Base-by-base conservation (phyloP, 2,888 invertebrate species). In the Pimpla rufipes region DNA sequence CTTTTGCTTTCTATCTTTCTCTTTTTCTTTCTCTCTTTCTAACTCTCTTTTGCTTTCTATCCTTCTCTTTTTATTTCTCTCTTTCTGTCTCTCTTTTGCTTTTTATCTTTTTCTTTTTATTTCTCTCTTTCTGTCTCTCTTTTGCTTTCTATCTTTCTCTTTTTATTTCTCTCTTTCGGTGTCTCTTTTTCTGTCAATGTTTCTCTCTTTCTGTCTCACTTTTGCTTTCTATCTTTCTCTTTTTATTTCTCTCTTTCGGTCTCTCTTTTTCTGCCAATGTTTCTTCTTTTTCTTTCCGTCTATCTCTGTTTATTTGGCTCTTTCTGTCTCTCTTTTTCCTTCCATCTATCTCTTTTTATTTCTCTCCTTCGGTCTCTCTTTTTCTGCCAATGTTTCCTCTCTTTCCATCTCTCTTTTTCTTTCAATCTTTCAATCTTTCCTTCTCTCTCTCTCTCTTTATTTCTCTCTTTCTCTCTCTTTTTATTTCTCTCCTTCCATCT, bases 71-170 rank as follows among this genome's bases (percentile, higher is more conserved):
- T 57, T 23, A 16, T 16, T 13, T 47, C 42, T 35, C 55, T 21
- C 21, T 16, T 21, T 2, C 21, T 2, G 21, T 81, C 81, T 5
- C 45, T n/a, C n/a, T n/a, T n/a, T n/a, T n/a, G n/a, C n/a, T 79
- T 75, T 59, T 79, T 79, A 70, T 45, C 37, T 70, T 75, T 74
- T 79, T 78, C 52, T 83, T 21, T 59, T 70, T 23, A 29, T 21
- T 13, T 16, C 23, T 8, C 10, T 57, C 52, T 73, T 62, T 40
- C 64, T 16, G 37, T n/a, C n/a, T n/a, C n/a, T n/a, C n/a, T 75
- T n/a, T n/a, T n/a, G n/a, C 47, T 64, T 37, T 59, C 66, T 55
- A 59, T 52, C 64, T 74, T 57, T 59, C 64, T 29, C 59, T 75
- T 50, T 40, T 57, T 23, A 16, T 16, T 13, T 47, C 42, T 35